Evolutionary conservation across 2,888 invertebrate species (phyloP).

Genomic region (Rotaria magnacalcarata): DNA sequence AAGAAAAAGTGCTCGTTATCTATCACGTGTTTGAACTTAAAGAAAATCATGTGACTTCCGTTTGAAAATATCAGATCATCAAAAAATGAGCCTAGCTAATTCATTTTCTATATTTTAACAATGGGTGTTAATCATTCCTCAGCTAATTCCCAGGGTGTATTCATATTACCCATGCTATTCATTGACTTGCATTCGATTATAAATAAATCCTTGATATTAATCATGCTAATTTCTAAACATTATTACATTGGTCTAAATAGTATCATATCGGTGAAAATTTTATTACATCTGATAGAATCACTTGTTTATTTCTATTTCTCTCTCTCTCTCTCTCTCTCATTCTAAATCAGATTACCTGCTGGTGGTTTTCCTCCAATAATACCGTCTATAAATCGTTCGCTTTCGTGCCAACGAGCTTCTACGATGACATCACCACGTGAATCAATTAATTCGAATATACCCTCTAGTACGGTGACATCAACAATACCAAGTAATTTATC

Average conservation of each 20-base stretch:
- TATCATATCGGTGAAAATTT: background rate
- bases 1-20: too few relatives aligned
- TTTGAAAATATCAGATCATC: background rate
- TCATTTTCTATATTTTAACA: background rate
- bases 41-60: background rate
- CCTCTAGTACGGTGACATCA: background rate
- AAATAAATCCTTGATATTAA: background rate
- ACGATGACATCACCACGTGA: background rate
- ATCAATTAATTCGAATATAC: background rate
- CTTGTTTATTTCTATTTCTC: too few relatives aligned
- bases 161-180: background rate
- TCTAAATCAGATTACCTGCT: background rate
- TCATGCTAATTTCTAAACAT: background rate
- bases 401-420: background rate
- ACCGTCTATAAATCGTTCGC: background rate
- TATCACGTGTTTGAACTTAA: too few relatives aligned
- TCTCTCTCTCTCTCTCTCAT: background rate
- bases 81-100: background rate
- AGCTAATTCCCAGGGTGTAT: background rate
- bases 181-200: background rate
- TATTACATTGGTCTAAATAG: too few relatives aligned
- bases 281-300: background rate
- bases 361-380: background rate
- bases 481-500: constrained; percentile 24
- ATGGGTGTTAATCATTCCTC: background rate